phyloP scores from a whole-genome alignment of 2,797 vertebrate species.

The Squalus acanthias region DNA sequence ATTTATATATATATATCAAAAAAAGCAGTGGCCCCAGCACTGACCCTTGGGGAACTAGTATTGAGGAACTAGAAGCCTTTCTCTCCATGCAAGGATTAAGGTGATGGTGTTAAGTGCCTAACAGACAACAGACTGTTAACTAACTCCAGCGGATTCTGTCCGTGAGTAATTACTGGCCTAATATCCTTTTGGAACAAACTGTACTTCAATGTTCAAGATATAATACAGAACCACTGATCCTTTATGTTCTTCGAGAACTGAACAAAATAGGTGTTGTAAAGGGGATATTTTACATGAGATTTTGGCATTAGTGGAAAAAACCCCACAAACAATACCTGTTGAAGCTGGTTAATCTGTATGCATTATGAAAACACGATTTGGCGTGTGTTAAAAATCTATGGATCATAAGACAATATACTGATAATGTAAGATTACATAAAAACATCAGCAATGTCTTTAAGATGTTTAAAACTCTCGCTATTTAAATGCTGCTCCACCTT shows the following conservation, averaged over 20 bases:
- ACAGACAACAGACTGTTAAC: not conserved
- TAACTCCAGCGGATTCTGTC: not conserved
- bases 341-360: not conserved
- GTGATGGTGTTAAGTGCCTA: not conserved
- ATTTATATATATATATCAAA: too few relatives aligned
- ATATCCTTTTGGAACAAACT: not conserved
- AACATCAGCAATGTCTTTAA: not conserved
- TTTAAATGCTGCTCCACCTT: not conserved
- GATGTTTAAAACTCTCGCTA: not conserved
- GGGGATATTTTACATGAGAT: not conserved
- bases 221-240: not conserved
- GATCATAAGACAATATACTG: not conserved
- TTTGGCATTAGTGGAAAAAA: not conserved
- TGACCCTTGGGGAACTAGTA: not conserved
- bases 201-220: not conserved
- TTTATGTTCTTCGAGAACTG: not conserved
- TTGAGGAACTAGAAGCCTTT: not conserved
- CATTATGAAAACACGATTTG: not conserved
- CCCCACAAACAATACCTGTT: not conserved
- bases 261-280: not conserved
- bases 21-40: too few relatives aligned
- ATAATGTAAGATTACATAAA: not conserved
- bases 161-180: not conserved
- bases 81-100: not conserved
- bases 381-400: not conserved